These are phyloP conservation scores for Labeo calbasu DNA, from an alignment of 2,797 vertebrate species.

Conservation along the genomic window DNA sequence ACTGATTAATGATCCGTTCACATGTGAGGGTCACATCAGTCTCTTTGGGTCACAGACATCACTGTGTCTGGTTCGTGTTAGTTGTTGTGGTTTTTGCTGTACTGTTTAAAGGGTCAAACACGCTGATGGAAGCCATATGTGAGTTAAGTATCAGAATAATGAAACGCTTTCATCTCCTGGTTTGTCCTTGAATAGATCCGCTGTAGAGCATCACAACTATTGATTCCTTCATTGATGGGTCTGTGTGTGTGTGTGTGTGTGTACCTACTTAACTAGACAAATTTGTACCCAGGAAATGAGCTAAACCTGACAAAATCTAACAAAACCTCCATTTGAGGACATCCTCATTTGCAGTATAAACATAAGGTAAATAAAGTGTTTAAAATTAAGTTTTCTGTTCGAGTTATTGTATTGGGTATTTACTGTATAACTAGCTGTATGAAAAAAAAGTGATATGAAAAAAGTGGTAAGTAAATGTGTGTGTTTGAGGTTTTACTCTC, in stretches of 20 bases:
- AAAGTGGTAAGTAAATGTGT: not conserved
- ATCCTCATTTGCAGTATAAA: too few species aligned
- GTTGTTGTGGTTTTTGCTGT: not conserved
- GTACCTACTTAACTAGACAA: too few species aligned
- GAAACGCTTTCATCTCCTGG: not conserved
- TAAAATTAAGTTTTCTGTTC: not conserved
- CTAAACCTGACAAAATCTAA: too few species aligned
- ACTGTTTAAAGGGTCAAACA: not conserved
- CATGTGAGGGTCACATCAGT: not conserved
- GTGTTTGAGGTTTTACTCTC: not conserved
- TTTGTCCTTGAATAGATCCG: not conserved
- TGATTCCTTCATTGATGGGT: slow-evolving; percentile 5
- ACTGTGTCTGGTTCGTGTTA: not conserved
- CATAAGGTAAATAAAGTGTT: not conserved
- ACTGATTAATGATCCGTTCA: not conserved
- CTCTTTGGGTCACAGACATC: not conserved
- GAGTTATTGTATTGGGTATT: too few species aligned
- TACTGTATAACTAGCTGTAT: too few species aligned
- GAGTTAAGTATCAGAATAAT: not conserved
- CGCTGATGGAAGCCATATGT: not conserved
- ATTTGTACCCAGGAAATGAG: too few species aligned
- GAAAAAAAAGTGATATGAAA: too few species aligned
- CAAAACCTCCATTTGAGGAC: too few species aligned
- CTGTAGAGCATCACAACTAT: not conserved
- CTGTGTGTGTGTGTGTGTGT: not conserved